A percentile compares a stretch with the other conserved stretches of the same genome.
Conservation (phyloP, 2,797 vertebrate species). For the Chiloscyllium punctatum region DNA sequence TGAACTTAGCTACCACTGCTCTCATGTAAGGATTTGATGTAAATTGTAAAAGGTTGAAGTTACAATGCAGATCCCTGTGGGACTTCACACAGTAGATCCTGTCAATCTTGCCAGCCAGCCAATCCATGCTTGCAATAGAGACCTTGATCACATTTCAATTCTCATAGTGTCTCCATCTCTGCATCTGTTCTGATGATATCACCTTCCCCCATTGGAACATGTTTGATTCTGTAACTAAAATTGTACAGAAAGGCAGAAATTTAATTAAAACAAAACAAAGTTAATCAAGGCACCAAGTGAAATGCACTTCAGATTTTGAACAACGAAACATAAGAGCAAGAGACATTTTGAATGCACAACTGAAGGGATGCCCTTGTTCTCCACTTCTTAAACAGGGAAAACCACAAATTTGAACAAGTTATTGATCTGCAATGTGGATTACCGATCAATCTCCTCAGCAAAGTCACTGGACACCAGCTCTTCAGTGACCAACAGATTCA, state of each 20-base stretch:
- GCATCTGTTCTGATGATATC: no score
- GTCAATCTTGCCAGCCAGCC: no score
- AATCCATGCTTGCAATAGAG: no score
- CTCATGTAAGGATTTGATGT: no score
- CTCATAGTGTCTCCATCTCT: no score
- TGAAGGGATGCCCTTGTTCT: not conserved
- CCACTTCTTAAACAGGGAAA: not conserved
- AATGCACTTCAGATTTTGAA: not conserved
- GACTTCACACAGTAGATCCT: no score
- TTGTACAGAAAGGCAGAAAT: not conserved
- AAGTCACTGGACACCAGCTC: not conserved
- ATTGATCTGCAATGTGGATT: conserved; percentile 8
- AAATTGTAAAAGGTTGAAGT: no score
- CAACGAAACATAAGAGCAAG: not conserved
- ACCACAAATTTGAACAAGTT: not conserved
- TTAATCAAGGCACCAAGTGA: not conserved
- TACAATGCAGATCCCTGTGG: no score
- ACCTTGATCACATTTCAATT: no score
- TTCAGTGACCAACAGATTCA: conserved; percentile 20
- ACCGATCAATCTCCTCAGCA: not conserved
- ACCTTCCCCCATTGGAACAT: not conserved
- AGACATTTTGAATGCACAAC: not conserved
- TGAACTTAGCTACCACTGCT: no score
- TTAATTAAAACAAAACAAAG: not conserved
- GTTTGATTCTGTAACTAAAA: not conserved